These are phyloP conservation scores for Erebia epiphron DNA, from an alignment of 2,888 invertebrate genomes.

Conservation along the genomic window DNA sequence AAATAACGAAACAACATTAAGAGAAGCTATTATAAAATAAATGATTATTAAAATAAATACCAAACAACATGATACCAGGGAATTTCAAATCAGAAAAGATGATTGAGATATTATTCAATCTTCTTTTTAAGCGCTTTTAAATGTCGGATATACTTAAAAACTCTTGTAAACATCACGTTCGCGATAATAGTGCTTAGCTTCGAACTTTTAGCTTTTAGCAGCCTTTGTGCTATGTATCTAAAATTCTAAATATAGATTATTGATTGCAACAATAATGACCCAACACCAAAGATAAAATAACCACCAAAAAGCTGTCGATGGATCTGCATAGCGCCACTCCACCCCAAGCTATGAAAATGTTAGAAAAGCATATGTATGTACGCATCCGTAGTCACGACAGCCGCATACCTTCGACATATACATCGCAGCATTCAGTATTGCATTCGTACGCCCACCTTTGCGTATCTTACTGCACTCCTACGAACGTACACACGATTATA, in stretches of 20 bases:
- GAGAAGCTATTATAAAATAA: not conserved
- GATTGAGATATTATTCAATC: not conserved
- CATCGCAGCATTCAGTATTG: conserved; percentile 85
- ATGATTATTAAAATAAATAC: not conserved
- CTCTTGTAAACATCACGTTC: not conserved
- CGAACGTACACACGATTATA: conserved; percentile 61
- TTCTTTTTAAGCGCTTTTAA: no score
- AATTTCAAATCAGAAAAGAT: not conserved
- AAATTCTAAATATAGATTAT: not conserved
- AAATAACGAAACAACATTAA: not conserved
- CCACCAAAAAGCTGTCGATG: conserved; percentile 7
- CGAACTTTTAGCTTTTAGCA: not conserved
- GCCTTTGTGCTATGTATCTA: not conserved
- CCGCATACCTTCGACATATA: conserved; percentile 86
- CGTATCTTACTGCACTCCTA: conserved; percentile 85
- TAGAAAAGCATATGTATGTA: conserved; percentile 45
- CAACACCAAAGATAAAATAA: not conserved
- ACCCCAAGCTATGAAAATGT: conserved; percentile 36
- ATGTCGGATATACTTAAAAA: not conserved
- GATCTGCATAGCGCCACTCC: not conserved
- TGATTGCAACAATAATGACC: not conserved
- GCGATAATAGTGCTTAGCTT: not conserved
- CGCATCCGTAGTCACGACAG: conserved; percentile 48
- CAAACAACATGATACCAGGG: not conserved
- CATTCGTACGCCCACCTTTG: conserved; percentile 84